Evolutionary conservation across 2,113 vertebrate genomes (phyloP), one percentile per base, ranked within the genome.

Genomic region (Salvelinus sp.): DNA sequence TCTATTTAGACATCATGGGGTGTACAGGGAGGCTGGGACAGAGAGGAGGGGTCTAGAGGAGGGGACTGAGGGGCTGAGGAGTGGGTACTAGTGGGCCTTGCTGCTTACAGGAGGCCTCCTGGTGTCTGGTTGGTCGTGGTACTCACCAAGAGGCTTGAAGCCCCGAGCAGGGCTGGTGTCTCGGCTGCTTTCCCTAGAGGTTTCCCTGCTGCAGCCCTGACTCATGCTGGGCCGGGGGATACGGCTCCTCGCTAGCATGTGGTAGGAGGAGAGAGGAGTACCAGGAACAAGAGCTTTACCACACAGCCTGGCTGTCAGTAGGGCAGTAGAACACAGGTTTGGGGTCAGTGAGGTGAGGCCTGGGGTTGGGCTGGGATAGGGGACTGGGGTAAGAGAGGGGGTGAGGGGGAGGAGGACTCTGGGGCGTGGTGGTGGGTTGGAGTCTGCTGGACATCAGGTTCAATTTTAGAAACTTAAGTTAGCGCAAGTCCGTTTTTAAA

Each of bases 171-270:
- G 98, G 94, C 98, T 99, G 89, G 97, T 97, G 95, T 99, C 98
- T 27, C 97, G 97, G 94, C 98, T 99, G 96, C 97, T 99, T 94
- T 99, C 98, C 90, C 98, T 96, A 95, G 97, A 99, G 92, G 97
- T 97, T 94, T 99, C 96, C 91, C 97, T 97, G 94, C 98, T 99
- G 94, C 98, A 99, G 91, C 97, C 97, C 94, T 98, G 97, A 97
- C 97, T 99, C 97, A 98, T 96, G 96, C 98, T 99, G 95, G 97
- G 98, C 85, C 98, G 95, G 85, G 98, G 97, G 90, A 99, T 98
- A 89, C 98, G 97, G 96, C 96, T 98, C 97, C 97, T 95, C 95
- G 96, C 97, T 99, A 96, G 96, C 91, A 94, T 97, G 96, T 94
- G 94, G 95, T 95, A 95, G 95, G 95, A 94, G 95, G 94, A 95